Percentiles rank a stretch among this genome's conserved stretches.
These are phyloP conservation scores for Aproaerema taeniolella DNA, from an alignment of 2,888 invertebrate genomes.

Conservation along the genomic window DNA sequence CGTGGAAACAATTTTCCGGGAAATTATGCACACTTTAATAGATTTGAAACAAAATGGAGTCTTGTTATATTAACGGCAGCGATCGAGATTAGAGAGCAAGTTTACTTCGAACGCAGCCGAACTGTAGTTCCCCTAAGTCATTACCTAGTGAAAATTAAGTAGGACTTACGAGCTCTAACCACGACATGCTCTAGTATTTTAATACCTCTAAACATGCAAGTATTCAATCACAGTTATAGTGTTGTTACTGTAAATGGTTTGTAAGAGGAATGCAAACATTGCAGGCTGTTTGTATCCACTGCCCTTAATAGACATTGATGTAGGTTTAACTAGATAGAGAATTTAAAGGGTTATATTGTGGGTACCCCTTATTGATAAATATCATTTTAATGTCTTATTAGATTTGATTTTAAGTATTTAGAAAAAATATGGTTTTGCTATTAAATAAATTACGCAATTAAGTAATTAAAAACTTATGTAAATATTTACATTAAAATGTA, in stretches of 20 bases:
- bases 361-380: no score
- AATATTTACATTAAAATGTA: no score
- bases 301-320: no score
- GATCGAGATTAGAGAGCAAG: conserved; percentile 37
- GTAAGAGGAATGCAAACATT: conserved; percentile 23
- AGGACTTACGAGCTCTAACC: conserved; percentile 44
- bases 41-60: conserved; percentile 20
- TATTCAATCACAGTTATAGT: conserved; percentile 51
- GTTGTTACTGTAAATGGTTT: conserved; percentile 32
- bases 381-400: no score
- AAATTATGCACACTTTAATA: conserved; percentile 8
- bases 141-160: conserved; percentile 55
- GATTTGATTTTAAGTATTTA: no score
- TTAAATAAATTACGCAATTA: no score
- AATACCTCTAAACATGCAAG: conserved; percentile 60
- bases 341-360: no score
- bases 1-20: conserved; percentile 4
- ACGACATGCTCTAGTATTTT: conserved; percentile 42
- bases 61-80: conserved; percentile 27
- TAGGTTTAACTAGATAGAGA: no score
- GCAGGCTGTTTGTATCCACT: no score
- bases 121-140: conserved; percentile 46
- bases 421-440: no score
- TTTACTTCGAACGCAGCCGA: conserved; percentile 18
- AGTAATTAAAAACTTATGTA: no score